Conservation (phyloP, 2,797 vertebrate genomes). For the Phalanger gymnotis region DNA sequence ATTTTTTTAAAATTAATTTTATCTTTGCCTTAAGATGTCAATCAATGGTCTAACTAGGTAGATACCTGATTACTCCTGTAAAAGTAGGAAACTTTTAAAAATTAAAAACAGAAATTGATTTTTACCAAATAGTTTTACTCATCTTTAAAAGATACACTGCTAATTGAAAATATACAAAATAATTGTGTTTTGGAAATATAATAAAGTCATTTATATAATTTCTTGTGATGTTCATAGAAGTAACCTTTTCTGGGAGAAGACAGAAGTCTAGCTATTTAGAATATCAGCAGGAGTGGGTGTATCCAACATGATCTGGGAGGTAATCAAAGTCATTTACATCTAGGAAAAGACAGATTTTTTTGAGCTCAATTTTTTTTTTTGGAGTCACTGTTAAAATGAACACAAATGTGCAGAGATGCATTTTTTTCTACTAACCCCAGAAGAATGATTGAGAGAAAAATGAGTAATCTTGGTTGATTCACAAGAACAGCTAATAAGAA, state of each 20-base stretch:
- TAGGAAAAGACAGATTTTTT: background rate
- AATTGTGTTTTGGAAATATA: background rate
- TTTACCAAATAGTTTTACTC: constrained; percentile 11
- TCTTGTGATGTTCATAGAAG: background rate
- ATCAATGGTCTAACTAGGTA: background rate
- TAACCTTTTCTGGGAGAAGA: background rate
- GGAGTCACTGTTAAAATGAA: background rate
- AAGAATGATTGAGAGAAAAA: background rate
- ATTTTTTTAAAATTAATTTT: background rate
- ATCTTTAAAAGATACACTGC: background rate
- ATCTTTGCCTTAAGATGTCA: background rate
- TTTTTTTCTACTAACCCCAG: background rate
- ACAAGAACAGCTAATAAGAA: background rate
- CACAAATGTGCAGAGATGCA: background rate
- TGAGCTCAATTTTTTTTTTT: background rate
- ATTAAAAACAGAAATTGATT: background rate
- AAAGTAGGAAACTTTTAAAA: background rate
- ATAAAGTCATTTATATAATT: background rate
- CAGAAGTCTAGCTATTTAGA: background rate
- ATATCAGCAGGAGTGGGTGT: background rate
- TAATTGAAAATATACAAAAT: background rate
- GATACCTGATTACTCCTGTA: background rate
- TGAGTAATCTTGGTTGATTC: background rate
- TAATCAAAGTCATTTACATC: background rate
- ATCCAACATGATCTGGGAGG: background rate